Conservation (phyloP, 1,140 invertebrate species). For the Pantala flavescens region DNA sequence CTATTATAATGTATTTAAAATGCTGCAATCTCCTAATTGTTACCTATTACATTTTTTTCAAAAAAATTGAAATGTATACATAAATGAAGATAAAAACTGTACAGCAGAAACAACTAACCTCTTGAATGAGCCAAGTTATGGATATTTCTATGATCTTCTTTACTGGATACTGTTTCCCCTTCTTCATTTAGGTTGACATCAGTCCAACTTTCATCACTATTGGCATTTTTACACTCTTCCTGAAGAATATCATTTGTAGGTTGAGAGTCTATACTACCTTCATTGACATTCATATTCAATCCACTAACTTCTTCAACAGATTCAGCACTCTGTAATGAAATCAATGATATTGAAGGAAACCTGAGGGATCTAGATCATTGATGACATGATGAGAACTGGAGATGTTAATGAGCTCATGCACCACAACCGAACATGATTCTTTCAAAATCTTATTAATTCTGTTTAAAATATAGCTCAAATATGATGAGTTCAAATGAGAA, state of each 20-base stretch:
- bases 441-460: no score
- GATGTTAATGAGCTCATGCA: no score
- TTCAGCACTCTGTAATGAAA: slow-evolving; percentile 55
- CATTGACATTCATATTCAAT: slow-evolving; percentile 52
- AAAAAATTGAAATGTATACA: no score
- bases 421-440: no score
- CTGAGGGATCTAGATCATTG: no score
- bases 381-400: no score
- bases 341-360: not conserved
- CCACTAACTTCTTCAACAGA: slow-evolving; percentile 59
- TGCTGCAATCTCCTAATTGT: no score
- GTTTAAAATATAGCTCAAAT: no score
- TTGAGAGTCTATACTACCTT: slow-evolving; percentile 45
- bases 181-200: slow-evolving; percentile 85
- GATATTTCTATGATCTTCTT: slow-evolving; percentile 51
- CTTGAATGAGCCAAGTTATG: slow-evolving; percentile 43
- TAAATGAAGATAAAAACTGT: no score
- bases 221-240: not conserved
- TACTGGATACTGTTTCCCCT: slow-evolving; percentile 45
- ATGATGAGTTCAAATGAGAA: no score
- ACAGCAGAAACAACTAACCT: slow-evolving; percentile 34
- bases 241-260: not conserved
- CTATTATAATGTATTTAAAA: no score
- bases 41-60: no score
- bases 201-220: slow-evolving; percentile 68